A percentile compares a stretch with the other conserved stretches of the same genome.
These are phyloP conservation scores for Teinopalpus imperialis DNA, from an alignment of 2,888 invertebrate genomes.

Conservation along the genomic window DNA sequence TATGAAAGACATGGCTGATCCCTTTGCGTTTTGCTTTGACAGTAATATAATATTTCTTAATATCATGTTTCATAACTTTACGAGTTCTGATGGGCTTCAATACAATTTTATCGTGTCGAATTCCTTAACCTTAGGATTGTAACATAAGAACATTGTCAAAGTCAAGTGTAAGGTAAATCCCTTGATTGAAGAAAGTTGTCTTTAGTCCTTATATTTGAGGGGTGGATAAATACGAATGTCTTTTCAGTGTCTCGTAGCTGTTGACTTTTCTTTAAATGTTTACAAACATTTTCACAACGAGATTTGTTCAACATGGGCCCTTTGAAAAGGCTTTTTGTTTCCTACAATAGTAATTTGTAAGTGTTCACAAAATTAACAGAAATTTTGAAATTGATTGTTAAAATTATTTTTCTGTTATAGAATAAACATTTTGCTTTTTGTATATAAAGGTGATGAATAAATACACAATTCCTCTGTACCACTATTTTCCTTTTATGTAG, in stretches of 20 bases:
- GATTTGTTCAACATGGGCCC: conserved; percentile 29
- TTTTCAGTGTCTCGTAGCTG: conserved; percentile 50
- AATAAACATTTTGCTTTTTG: too few relatives aligned
- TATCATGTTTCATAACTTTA: conserved; percentile 22
- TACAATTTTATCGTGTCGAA: conserved; percentile 59
- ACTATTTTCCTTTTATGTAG: too few relatives aligned
- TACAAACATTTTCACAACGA: conserved; percentile 38
- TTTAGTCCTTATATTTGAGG: conserved; percentile 47
- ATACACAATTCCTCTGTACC: too few relatives aligned
- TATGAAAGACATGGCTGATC: conserved; percentile 15
- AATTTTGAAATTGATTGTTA: neutral
- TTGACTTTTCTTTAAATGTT: conserved; percentile 49
- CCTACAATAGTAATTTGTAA: conserved; percentile 13
- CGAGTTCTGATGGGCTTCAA: conserved; percentile 44
- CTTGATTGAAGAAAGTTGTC: conserved; percentile 71
- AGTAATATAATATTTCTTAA: conserved; percentile 22
- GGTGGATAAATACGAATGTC: conserved; percentile 53
- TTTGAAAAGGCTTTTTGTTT: conserved; percentile 22
- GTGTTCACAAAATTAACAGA: conserved; percentile 2
- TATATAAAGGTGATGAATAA: too few relatives aligned
- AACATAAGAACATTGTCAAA: conserved; percentile 71
- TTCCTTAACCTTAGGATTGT: conserved; percentile 68
- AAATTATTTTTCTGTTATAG: too few relatives aligned
- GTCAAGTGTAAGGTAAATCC: conserved; percentile 73
- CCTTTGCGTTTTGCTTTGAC: conserved; percentile 21